Conservation (phyloP, 2,888 invertebrate species). For the Hanleya hanleyi region DNA sequence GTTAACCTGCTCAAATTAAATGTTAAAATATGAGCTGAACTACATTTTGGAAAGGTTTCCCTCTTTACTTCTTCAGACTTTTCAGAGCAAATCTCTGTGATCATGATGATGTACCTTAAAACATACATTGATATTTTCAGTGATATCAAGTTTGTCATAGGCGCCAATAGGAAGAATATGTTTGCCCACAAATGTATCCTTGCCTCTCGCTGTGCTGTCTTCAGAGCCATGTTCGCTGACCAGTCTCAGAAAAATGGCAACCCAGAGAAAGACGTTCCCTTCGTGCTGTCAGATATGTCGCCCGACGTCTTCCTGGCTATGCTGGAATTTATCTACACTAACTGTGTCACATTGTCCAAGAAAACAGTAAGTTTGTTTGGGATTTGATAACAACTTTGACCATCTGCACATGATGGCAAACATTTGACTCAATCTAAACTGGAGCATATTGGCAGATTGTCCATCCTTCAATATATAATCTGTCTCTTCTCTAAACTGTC, state of each 20-base stretch:
- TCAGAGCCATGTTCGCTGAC: slow-evolving; percentile 69
- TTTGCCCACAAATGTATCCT: slow-evolving; percentile 67
- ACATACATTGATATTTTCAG: too few species aligned
- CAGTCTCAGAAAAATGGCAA: slow-evolving; percentile 45
- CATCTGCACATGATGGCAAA: too few species aligned
- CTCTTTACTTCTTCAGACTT: too few species aligned
- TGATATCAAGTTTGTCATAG: slow-evolving; percentile 70
- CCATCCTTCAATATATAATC: too few species aligned
- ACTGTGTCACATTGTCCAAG: slow-evolving; percentile 64
- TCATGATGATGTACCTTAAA: too few species aligned
- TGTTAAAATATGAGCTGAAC: too few species aligned
- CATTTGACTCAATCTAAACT: too few species aligned
- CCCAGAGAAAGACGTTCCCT: slow-evolving; percentile 63
- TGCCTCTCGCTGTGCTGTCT: slow-evolving; percentile 68
- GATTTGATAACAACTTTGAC: neutral
- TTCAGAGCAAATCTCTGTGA: too few species aligned
- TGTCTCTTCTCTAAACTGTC: too few species aligned
- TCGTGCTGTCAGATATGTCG: slow-evolving; percentile 67
- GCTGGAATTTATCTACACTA: slow-evolving; percentile 70
- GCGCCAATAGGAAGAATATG: slow-evolving; percentile 63
- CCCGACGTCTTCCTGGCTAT: slow-evolving; percentile 66
- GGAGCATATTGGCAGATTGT: too few species aligned
- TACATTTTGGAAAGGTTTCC: too few species aligned
- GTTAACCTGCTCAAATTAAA: too few species aligned
- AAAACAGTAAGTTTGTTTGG: slow-evolving; percentile 59